Conservation (phyloP, 35 echinoderm and acorn worm species). For the Eucidaris tribuloides region DNA sequence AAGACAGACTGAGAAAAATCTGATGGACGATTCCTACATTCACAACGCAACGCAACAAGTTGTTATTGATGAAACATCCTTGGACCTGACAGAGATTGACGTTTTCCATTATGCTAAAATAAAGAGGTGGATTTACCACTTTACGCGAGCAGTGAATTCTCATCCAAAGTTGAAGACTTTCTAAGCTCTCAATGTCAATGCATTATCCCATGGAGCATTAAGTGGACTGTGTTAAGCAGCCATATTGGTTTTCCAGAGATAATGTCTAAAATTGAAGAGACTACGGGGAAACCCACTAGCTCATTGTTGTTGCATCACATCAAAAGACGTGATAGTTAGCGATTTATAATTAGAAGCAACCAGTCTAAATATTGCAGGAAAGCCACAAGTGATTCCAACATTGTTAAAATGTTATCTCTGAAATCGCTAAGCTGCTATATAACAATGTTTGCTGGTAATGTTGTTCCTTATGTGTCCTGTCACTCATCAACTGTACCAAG, state of each 20-base stretch:
- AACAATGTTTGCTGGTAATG: conserved; percentile 10
- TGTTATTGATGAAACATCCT: neutral
- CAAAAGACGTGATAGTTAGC: neutral
- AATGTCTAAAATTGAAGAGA: conserved; percentile 33
- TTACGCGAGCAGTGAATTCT: conserved; percentile 2
- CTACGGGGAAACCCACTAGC: conserved; percentile 23
- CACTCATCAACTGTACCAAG: neutral
- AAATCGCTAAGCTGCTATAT: neutral
- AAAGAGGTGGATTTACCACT: conserved; percentile 21
- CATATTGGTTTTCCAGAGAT: conserved; percentile 31
- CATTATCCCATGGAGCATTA: conserved; percentile 46
- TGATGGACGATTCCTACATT: neutral
- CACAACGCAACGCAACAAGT: neutral
- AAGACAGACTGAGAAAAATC: neutral
- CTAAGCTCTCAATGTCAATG: conserved; percentile 26
- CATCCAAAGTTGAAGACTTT: neutral
- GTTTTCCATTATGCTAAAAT: neutral
- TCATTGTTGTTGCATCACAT: neutral
- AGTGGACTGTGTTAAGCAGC: conserved; percentile 43
- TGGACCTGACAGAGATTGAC: neutral
- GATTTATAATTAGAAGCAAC: neutral
- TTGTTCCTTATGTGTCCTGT: neutral
- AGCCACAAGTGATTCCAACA: neutral
- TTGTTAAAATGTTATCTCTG: neutral
- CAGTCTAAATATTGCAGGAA: neutral